Evolutionary conservation across 2,888 invertebrate species (phyloP), one percentile per base, ranked within the genome.

Genomic region (Trissolcus brochymenae): DNA sequence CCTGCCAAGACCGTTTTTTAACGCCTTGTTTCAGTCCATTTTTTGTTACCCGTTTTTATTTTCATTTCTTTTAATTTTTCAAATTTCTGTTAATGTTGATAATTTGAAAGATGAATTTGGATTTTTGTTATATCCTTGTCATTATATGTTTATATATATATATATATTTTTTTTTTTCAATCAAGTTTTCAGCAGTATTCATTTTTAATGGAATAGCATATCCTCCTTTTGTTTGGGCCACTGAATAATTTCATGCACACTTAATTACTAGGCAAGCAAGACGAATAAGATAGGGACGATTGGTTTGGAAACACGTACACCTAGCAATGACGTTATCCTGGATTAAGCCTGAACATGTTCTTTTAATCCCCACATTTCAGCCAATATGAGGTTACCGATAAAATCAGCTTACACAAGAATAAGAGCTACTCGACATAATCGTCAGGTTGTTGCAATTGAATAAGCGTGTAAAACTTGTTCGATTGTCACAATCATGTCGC

Each of bases 251-350:
- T 35, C 9, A 35, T 35, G 16, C 6, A n/a, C 46, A 16, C 46
- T 46, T 46, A 46, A 46, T 46, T 46, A 46, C 46, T 7, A n/a
- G 11, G 16, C 35, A 51, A 16, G 9, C 21, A 19, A 57, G 13
- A 21, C 40, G 41, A 41, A 43, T 41, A 62, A 54, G 54, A 21
- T 62, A 43, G 16, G 29, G 4, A 13, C 40, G 51, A 53, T 53
- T 54, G 40, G 62, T 62, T 19, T 16, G 16, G 17, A 13, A 51
- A 51, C 17, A 51, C 51, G 19, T 13, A 51, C 49, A n/a, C 55
- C 19, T 46, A 13, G 14, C 25, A 54, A n/a, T 46, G 43, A 56
- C 54, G 59, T 60, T 68, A 68, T 60, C 68, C 35, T 4, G 40
- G 21, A 68, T 57, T 51, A 40, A 41, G 51, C 4, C 14, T 16